These are phyloP conservation scores for Falco naumanni DNA, from an alignment of 2,797 vertebrate genomes.

Conservation along the genomic window DNA sequence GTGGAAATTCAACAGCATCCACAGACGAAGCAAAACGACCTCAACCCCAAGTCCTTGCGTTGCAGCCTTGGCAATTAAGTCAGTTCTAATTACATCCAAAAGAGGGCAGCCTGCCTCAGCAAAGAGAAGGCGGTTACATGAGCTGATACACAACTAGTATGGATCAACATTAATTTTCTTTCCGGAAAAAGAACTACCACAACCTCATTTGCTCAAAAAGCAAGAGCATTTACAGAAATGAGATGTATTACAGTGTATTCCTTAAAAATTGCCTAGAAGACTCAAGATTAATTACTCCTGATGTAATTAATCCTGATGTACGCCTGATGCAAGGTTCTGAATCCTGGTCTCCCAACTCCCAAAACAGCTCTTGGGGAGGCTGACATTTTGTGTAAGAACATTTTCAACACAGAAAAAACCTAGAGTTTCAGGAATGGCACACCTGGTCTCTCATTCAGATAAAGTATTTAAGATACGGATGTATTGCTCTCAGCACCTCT, in stretches of 20 bases:
- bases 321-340: neutral
- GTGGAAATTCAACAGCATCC: neutral
- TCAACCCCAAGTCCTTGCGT: neutral
- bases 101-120: slow-evolving; percentile 64
- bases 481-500: neutral
- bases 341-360: neutral
- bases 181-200: neutral
- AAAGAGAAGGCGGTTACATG: neutral
- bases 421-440: neutral
- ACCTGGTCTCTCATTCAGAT: neutral
- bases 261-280: neutral
- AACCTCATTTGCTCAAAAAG: neutral
- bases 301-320: no score
- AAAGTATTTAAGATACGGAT: neutral
- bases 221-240: neutral
- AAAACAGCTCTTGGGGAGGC: neutral
- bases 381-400: neutral
- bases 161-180: neutral
- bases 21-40: neutral
- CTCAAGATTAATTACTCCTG: neutral
- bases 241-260: neutral
- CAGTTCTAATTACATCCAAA: neutral
- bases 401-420: neutral
- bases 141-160: neutral
- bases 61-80: neutral